phyloP scores from a whole-genome alignment of 2,888 invertebrate genomes.

The Parapristionchus giblindavisi region DNA sequence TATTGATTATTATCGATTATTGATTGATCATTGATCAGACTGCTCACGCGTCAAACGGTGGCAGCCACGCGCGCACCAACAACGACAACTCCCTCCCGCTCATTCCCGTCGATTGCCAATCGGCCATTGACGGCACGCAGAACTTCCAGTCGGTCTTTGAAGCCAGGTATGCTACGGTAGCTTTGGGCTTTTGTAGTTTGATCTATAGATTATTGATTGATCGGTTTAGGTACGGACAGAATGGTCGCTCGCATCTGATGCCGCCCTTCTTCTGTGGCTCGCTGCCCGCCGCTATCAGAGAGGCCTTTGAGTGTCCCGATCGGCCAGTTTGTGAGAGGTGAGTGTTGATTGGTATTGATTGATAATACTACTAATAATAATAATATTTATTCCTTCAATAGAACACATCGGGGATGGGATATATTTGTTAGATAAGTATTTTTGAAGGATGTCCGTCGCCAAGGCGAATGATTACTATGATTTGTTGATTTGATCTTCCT shows the following conservation, averaged over 20 bases:
- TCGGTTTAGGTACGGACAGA: conserved; percentile 47
- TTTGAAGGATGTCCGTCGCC: no score
- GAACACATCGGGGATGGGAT: no score
- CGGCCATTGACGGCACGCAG: conserved; percentile 59
- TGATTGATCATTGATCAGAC: no score
- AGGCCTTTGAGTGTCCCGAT: conserved; percentile 50
- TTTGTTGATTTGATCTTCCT: no score
- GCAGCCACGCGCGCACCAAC: neutral
- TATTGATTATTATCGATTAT: no score
- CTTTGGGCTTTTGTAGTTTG: neutral
- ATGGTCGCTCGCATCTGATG: conserved; percentile 41
- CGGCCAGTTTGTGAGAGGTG: conserved; percentile 32
- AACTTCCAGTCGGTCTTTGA: conserved; percentile 64
- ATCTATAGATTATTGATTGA: neutral
- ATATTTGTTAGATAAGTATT: no score
- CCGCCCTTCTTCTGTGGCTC: conserved; percentile 45
- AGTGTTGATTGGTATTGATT: neutral
- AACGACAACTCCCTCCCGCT: conserved; percentile 52
- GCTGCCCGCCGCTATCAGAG: conserved; percentile 44
- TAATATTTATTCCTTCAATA: no score
- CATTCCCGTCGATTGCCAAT: conserved; percentile 59
- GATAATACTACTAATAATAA: no score
- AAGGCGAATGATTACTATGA: no score
- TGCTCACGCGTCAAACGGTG: neutral
- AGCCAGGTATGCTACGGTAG: conserved; percentile 44